Evolutionary conservation across 1,140 invertebrate genomes (phyloP).

Genomic region (Chionoecetes opilio): DNA sequence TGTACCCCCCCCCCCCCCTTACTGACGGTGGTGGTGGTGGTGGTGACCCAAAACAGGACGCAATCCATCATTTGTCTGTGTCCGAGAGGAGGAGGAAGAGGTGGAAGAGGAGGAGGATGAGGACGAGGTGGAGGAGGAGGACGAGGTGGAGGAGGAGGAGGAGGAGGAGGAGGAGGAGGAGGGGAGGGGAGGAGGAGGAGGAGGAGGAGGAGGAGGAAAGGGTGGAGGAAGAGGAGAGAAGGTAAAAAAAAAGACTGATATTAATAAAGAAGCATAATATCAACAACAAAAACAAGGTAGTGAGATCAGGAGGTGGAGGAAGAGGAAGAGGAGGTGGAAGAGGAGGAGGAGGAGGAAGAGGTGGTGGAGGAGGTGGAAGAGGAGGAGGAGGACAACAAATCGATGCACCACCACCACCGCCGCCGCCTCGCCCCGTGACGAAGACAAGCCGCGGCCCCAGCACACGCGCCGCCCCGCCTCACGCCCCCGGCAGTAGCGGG

Average conservation of each 20-base stretch:
- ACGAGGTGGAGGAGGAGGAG: not conserved
- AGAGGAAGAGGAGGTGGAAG: not conserved
- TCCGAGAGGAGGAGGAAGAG: not conserved
- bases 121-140: not conserved
- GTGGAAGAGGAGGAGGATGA: not conserved
- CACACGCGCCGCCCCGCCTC: not conserved
- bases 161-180: not conserved
- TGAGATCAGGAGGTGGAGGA: not conserved
- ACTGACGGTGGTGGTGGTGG: too few relatives aligned
- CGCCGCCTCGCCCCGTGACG: not conserved
- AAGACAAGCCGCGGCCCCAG: too few relatives aligned
- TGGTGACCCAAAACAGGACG: too few relatives aligned
- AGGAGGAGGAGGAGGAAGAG: slow-evolving; percentile 30
- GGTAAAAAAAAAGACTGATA: too few relatives aligned
- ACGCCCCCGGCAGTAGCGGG: not conserved
- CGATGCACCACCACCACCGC: not conserved
- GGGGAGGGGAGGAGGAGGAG: not conserved
- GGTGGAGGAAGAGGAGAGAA: not conserved
- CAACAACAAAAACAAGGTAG: too few relatives aligned
- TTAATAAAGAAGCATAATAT: too few relatives aligned
- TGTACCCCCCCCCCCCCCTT: not conserved
- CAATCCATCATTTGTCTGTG: too few relatives aligned
- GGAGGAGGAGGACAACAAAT: not conserved
- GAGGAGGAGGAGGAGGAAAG: not conserved
- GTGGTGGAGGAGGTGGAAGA: not conserved